Evolutionary conservation across 2,113 vertebrate species (phyloP), one percentile per base, ranked within the genome.

Genomic region (Athene cunicularia): DNA sequence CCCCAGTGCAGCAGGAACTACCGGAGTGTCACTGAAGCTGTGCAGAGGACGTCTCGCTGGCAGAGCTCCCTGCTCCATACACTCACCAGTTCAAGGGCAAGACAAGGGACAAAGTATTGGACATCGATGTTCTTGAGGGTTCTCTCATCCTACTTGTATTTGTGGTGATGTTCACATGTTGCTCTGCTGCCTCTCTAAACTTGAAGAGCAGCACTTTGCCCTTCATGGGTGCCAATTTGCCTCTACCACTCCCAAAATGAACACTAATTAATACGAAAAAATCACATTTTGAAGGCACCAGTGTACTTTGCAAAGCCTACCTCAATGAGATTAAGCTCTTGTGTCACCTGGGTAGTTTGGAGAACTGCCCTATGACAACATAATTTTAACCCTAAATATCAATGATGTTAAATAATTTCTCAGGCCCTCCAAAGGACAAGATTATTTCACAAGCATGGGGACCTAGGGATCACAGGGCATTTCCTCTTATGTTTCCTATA

Each of bases 351-450:
- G 19, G 26, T 73, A 56, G 72, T 16, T 37, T 33, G 68, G 33
- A 93, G 43, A 81, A 91, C 43, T 64, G 84, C 83, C 64, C 81
- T 64, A 90, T 84, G 90, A 47, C 64, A 87, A 14, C 30, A 53
- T 20, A n/a, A 80, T 47, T 96, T 90, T 88, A 67, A 71, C 23
- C 73, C 47, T 71, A 86, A 80, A 86, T 90, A 89, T 94, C 86
- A 96, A 93, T 71, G 74, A 56, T 55, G 26, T 93, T 86, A 88
- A 93, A 67, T 86, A 71, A 93, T 77, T 93, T 33, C 80, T 94
- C 55, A 84, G 68, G 67, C 56, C 32, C 58, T 92, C 56, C 64
- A 47, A 79, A 92, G 15, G 59, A 95, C 76, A 50, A 79, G 55
- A 90, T 79, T 74, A 83, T 83, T 79, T 32, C 45, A 79, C 39